These are phyloP conservation scores for Passer domesticus DNA, from an alignment of 2,113 vertebrate genomes.

Conservation along the genomic window DNA sequence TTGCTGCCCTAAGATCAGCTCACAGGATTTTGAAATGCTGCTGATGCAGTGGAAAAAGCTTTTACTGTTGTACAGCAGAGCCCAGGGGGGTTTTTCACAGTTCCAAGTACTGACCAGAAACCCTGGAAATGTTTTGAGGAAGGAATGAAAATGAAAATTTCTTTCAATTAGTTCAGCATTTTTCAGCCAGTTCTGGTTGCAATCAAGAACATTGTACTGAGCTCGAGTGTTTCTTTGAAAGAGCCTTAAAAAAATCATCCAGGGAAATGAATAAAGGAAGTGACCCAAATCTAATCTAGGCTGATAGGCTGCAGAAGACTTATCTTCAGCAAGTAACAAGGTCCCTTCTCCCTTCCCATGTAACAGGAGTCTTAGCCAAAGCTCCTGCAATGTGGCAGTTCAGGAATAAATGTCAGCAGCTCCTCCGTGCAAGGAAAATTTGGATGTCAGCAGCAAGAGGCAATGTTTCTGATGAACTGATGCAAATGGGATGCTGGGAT, in stretches of 20 bases:
- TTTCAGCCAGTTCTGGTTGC: constrained; percentile 36
- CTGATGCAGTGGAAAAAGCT: background rate
- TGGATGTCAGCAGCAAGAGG: background rate
- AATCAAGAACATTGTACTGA: constrained; percentile 35
- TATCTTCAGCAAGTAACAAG: background rate
- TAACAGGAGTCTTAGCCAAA: background rate
- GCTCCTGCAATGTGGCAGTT: background rate
- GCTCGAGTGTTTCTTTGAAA: background rate
- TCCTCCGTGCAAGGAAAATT: background rate
- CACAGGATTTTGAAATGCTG: background rate
- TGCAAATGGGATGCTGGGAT: background rate
- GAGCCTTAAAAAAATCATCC: background rate
- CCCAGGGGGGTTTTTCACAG: background rate
- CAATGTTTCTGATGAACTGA: background rate
- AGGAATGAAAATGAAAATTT: constrained; percentile 16
- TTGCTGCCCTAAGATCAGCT: background rate
- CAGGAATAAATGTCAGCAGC: constrained; percentile 20
- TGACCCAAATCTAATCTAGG: constrained; percentile 16
- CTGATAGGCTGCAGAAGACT: background rate
- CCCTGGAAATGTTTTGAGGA: constrained; percentile 27
- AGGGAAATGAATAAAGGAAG: constrained; percentile 27
- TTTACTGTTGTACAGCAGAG: background rate
- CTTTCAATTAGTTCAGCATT: constrained; percentile 45
- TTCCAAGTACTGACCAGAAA: constrained; percentile 24
- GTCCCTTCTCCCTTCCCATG: background rate